phyloP scores from a whole-genome alignment of 2,113 vertebrate species.

The Rhegmatorhina hoffmannsi region DNA sequence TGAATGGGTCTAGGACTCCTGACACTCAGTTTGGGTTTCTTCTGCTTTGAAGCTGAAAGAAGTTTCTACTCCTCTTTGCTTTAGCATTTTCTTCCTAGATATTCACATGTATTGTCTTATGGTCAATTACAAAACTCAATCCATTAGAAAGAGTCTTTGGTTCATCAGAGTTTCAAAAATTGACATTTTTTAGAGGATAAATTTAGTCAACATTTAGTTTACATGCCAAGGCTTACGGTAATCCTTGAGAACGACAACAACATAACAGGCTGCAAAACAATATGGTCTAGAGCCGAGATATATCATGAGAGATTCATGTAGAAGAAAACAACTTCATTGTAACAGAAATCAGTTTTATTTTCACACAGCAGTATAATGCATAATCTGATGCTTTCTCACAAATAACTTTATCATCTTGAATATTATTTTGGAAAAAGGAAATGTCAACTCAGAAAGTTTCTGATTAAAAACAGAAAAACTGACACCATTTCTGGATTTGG shows the following conservation, averaged over 20 bases:
- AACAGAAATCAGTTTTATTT: background rate
- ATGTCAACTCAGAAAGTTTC: background rate
- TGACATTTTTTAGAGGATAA: background rate
- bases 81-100: background rate
- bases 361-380: background rate
- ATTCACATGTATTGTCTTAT: background rate
- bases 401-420: background rate
- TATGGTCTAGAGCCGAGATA: background rate
- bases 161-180: background rate
- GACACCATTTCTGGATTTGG: background rate
- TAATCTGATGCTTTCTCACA: background rate
- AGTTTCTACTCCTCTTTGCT: background rate
- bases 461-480: background rate
- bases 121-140: background rate
- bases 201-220: background rate
- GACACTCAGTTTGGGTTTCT: background rate
- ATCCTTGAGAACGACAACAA: background rate
- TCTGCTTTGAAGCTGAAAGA: background rate
- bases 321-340: background rate
- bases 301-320: background rate
- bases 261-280: background rate
- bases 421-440: background rate
- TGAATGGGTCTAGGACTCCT: background rate
- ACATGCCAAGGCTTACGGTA: background rate
- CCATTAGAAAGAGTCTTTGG: background rate